Percentiles rank a stretch among this genome's conserved stretches.
Evolutionary conservation across 2,797 vertebrate species (phyloP).

Genomic region (Crocidura indochinensis): DNA sequence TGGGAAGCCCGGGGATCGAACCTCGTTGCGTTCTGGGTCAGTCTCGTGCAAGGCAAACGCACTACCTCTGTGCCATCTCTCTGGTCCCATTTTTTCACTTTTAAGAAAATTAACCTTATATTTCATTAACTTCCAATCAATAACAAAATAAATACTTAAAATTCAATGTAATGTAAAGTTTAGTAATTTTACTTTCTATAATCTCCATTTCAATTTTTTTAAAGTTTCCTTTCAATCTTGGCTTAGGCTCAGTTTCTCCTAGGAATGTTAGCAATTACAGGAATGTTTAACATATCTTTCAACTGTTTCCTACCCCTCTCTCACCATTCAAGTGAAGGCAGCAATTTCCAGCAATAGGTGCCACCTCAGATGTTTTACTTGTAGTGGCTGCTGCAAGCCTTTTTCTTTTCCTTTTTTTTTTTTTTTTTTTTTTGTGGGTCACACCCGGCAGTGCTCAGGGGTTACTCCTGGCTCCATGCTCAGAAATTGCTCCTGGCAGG

Average conservation of each 20-base stretch:
- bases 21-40: too few species aligned
- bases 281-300: background rate
- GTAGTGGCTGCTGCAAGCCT: slow-evolving; percentile 22
- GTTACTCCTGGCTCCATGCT: too few species aligned
- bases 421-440: too few species aligned
- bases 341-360: background rate
- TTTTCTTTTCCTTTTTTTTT: too few species aligned
- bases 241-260: slow-evolving; percentile 8
- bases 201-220: slow-evolving; percentile 20
- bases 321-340: background rate
- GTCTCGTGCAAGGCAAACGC: too few species aligned
- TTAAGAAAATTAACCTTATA: background rate
- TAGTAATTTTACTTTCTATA: background rate
- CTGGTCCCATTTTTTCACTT: background rate
- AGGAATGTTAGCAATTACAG: slow-evolving; percentile 45
- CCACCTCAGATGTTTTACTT: background rate
- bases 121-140: background rate
- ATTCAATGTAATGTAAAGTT: slow-evolving; percentile 49
- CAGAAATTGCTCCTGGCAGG: too few species aligned
- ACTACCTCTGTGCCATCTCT: too few species aligned
- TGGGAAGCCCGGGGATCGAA: too few species aligned
- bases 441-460: too few species aligned
- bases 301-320: background rate
- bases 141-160: slow-evolving; percentile 41
- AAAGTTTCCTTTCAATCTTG: slow-evolving; percentile 45